Evolutionary conservation across 1,140 invertebrate species (phyloP).

Genomic region (Leptinotarsa lineolata): DNA sequence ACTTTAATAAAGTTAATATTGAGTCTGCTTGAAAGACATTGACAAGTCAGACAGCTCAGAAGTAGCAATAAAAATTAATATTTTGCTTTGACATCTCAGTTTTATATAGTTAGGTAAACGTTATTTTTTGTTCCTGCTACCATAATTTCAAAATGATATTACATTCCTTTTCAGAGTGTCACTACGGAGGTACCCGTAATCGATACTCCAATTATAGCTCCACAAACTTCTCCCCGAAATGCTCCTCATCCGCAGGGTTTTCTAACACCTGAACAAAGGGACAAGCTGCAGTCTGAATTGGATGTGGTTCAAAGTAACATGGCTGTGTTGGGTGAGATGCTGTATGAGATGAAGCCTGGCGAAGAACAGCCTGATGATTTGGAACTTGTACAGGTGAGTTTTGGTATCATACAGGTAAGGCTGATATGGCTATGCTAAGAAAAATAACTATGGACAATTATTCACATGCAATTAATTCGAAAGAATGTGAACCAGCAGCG

Average conservation of each 20-base stretch:
- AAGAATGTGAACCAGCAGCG: no score
- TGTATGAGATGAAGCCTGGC: slow-evolving; percentile 75
- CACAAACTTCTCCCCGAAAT: slow-evolving; percentile 34
- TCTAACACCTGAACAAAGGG: slow-evolving; percentile 77
- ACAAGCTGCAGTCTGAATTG: slow-evolving; percentile 88
- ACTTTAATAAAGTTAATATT: no score
- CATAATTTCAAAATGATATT: neutral
- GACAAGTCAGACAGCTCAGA: no score
- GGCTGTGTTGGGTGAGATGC: slow-evolving; percentile 92
- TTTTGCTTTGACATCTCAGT: no score
- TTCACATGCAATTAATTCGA: no score
- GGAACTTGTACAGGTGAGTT: slow-evolving; percentile 61
- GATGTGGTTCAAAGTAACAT: slow-evolving; percentile 94
- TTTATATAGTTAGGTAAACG: neutral
- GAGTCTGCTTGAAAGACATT: no score
- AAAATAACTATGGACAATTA: no score
- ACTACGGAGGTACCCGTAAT: slow-evolving; percentile 37
- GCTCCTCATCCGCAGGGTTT: slow-evolving; percentile 43
- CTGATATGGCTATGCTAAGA: no score
- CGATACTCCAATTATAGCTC: slow-evolving; percentile 23
- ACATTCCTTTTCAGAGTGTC: slow-evolving; percentile 47
- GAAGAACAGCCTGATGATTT: slow-evolving; percentile 64
- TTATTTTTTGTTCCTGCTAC: neutral
- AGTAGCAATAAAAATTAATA: no score
- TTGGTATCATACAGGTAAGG: no score